Evolutionary conservation across 2,888 invertebrate species (phyloP).

Genomic region (Callimorpha dominula): DNA sequence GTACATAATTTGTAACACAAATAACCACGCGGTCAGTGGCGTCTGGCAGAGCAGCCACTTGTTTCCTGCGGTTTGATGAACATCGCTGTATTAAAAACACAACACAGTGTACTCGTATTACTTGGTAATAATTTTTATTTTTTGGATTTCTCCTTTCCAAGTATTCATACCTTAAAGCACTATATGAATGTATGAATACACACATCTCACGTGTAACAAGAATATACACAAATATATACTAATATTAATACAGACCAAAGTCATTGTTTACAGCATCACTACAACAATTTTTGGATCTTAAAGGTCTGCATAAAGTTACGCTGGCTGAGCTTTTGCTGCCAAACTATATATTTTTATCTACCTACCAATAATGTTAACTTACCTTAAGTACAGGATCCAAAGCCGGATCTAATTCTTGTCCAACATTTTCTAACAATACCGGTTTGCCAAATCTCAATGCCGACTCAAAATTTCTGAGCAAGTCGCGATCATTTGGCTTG

Average conservation of each 20-base stretch:
- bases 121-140: no score
- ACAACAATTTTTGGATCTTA: background rate
- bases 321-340: background rate
- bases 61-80: no score
- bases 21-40: no score
- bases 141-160: no score
- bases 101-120: no score
- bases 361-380: background rate
- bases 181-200: no score
- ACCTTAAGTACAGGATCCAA: conserved; percentile 92
- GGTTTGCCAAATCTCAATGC: conserved; percentile 91
- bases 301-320: background rate
- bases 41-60: no score
- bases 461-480: conserved; percentile 90
- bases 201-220: no score
- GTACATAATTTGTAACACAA: no score
- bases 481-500: conserved; percentile 91
- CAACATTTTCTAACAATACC: conserved; percentile 94
- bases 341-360: background rate
- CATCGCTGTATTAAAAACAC: no score
- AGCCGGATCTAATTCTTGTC: conserved; percentile 94
- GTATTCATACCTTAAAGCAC: no score
- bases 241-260: no score
- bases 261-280: background rate
- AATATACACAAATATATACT: background rate